phyloP scores from a whole-genome alignment of 2,797 vertebrate genomes.

The Pristis pectinata region DNA sequence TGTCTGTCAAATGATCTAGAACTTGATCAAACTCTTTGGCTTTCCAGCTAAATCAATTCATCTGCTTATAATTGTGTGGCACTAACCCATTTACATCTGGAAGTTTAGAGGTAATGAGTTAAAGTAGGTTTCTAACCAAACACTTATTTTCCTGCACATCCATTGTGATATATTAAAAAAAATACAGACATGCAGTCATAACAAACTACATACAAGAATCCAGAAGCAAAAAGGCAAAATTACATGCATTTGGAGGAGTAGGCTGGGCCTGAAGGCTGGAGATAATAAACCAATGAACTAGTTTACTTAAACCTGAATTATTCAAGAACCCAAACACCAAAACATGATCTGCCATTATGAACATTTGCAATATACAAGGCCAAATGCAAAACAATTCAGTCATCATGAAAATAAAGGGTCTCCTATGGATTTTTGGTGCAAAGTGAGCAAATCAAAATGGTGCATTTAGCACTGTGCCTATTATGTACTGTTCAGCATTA shows the following conservation, averaged over 20 bases:
- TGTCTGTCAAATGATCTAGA: neutral
- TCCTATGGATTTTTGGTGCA: neutral
- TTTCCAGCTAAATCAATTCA: neutral
- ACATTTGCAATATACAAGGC: neutral
- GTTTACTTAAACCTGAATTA: neutral
- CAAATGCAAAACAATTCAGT: neutral
- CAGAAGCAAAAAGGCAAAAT: neutral
- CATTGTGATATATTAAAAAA: neutral
- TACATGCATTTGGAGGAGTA: neutral
- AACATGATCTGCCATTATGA: neutral
- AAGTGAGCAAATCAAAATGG: neutral
- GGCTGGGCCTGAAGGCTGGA: neutral
- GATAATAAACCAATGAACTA: neutral
- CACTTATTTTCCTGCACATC: neutral
- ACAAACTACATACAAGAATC: neutral
- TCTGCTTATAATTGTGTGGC: neutral
- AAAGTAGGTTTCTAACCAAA: neutral
- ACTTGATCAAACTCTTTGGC: neutral
- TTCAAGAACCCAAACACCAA: neutral
- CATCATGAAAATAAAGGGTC: neutral
- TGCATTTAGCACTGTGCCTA: neutral
- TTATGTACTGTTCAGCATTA: neutral
- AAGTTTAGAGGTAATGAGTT: neutral
- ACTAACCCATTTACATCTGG: neutral
- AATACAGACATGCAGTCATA: neutral